phyloP scores from a whole-genome alignment of 2,113 vertebrate genomes.

The Rhineura floridana region DNA sequence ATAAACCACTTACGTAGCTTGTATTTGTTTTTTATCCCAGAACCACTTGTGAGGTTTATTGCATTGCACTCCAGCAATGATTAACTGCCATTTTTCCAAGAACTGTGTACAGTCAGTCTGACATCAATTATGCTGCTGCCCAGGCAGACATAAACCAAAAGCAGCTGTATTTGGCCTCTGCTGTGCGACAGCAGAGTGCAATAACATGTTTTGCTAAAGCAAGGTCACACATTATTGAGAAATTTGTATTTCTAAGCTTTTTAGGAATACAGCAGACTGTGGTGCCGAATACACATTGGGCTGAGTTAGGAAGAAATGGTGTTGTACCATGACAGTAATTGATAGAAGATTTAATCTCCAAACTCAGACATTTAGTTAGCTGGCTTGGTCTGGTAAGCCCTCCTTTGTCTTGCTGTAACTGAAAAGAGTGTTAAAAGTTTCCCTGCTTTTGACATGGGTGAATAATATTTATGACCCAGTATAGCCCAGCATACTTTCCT shows the following conservation, averaged over 20 bases:
- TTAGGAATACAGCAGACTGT: conserved; percentile 55
- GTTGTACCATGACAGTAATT: not conserved
- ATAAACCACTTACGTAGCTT: not conserved
- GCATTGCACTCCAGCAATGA: conserved; percentile 63
- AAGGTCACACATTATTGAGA: conserved; percentile 9
- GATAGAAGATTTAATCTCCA: not conserved
- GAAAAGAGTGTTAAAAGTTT: not conserved
- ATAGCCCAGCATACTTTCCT: not conserved
- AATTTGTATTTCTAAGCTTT: conserved; percentile 58
- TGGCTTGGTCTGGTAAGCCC: not conserved
- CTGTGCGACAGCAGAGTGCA: conserved; percentile 9
- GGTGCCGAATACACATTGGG: not conserved
- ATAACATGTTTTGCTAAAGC: conserved; percentile 53
- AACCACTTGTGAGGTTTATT: conserved; percentile 25
- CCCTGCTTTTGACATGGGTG: not conserved
- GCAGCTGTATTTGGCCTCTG: conserved; percentile 39
- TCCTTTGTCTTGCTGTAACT: not conserved
- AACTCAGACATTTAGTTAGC: not conserved
- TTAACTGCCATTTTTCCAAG: conserved; percentile 66
- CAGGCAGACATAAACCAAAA: conserved; percentile 56
- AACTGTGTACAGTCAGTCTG: conserved; percentile 64
- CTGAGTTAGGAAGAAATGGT: not conserved
- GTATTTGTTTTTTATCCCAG: conserved; percentile 39
- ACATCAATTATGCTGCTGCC: conserved; percentile 58
- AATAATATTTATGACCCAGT: not conserved